Evolutionary conservation across 2,113 vertebrate genomes (phyloP).

Genomic region (Cercocebus atys): DNA sequence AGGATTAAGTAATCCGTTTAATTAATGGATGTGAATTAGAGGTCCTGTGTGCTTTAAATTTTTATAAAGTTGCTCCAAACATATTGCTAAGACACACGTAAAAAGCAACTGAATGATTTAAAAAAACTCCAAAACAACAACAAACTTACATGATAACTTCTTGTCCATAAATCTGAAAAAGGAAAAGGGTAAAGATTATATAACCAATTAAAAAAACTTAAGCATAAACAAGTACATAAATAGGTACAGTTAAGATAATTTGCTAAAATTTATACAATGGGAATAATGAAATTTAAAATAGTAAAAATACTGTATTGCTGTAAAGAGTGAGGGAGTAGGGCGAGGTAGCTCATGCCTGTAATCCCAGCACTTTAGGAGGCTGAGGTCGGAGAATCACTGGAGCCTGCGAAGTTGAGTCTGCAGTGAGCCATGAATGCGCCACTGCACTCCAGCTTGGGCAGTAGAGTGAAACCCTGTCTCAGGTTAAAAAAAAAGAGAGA

Average conservation of each 20-base stretch:
- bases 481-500: too few relatives aligned
- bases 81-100: not conserved
- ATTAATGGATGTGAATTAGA: not conserved
- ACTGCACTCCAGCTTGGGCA: too few relatives aligned
- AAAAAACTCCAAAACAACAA: not conserved
- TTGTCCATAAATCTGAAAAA: constrained; percentile 97
- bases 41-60: not conserved
- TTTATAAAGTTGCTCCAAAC: constrained; percentile 25
- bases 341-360: too few relatives aligned
- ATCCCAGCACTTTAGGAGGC: too few relatives aligned
- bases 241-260: not conserved
- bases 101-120: not conserved
- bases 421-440: too few relatives aligned
- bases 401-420: too few relatives aligned
- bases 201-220: not conserved
- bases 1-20: constrained; percentile 1
- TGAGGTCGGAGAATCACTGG: too few relatives aligned
- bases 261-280: not conserved
- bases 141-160: constrained; percentile 94
- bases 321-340: not conserved
- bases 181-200: not conserved
- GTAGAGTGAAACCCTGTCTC: too few relatives aligned
- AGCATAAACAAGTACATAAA: not conserved
- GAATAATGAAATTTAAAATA: constrained; percentile 15
- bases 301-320: not conserved